Percentiles rank a stretch among this genome's conserved stretches.
phyloP scores from a whole-genome alignment of 2,797 vertebrate genomes.

The Rhinoraja longicauda region DNA sequence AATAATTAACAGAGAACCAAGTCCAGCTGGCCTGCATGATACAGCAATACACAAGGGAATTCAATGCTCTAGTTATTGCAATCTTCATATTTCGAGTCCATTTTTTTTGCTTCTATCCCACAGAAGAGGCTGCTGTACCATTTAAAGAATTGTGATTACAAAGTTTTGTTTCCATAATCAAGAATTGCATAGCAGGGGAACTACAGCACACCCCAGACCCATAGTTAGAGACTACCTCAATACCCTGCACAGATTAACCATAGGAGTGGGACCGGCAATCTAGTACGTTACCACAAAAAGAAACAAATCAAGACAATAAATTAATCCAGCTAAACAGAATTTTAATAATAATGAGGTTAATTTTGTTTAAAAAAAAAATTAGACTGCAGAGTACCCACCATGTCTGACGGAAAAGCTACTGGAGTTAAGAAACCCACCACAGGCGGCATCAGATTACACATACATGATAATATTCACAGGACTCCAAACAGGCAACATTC shows the following conservation, averaged over 20 bases:
- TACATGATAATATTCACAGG: slow-evolving; percentile 34
- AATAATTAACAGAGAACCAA: slow-evolving; percentile 39
- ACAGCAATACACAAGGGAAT: slow-evolving; percentile 36
- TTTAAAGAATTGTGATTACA: slow-evolving; percentile 35
- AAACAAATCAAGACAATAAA: slow-evolving; percentile 37
- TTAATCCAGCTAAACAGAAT: slow-evolving; percentile 37
- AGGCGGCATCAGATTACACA: slow-evolving; percentile 5
- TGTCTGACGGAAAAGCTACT: not conserved
- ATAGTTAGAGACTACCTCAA: slow-evolving; percentile 25
- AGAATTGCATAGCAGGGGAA: slow-evolving; percentile 37
- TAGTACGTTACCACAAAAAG: slow-evolving; percentile 19
- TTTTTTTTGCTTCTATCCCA: slow-evolving; percentile 17
- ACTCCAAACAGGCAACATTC: slow-evolving; percentile 20
- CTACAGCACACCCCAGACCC: slow-evolving; percentile 10
- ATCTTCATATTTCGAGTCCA: slow-evolving; percentile 26
- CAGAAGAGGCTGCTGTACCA: slow-evolving; percentile 37
- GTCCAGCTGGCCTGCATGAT: slow-evolving; percentile 39
- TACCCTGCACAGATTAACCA: slow-evolving; percentile 37
- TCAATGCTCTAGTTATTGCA: slow-evolving; percentile 36
- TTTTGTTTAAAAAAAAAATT: slow-evolving; percentile 29
- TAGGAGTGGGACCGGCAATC: slow-evolving; percentile 12
- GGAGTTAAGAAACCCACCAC: slow-evolving; percentile 25
- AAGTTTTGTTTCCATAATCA: slow-evolving; percentile 35
- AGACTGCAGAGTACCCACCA: slow-evolving; percentile 21
- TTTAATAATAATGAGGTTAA: slow-evolving; percentile 36